These are phyloP conservation scores for Microcebus jonahi DNA, from an alignment of 2,113 vertebrate genomes.

Conservation along the genomic window DNA sequence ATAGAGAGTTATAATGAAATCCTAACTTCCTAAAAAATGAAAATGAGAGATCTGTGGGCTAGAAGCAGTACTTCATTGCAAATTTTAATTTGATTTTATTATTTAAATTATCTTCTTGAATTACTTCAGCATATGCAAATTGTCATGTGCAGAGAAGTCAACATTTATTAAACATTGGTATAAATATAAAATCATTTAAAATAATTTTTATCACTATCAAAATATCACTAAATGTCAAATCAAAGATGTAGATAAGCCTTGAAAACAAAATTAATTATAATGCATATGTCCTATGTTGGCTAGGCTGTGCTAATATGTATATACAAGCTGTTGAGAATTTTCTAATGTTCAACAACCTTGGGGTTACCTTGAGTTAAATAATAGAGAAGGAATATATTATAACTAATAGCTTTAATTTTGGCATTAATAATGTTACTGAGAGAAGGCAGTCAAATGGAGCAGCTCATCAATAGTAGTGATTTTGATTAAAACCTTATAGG, in stretches of 20 bases:
- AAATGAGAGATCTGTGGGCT: not conserved
- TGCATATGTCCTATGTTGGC: not conserved
- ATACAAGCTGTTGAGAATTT: not conserved
- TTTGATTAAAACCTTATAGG: slow-evolving; percentile 9
- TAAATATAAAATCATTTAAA: slow-evolving; percentile 33
- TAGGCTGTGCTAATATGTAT: not conserved
- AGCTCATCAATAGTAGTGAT: not conserved
- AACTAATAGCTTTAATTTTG: not conserved
- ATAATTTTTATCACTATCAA: not conserved
- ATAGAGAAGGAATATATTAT: not conserved
- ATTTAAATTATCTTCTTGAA: slow-evolving; percentile 46
- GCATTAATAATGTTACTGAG: not conserved
- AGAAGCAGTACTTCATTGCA: not conserved
- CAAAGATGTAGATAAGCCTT: slow-evolving; percentile 9
- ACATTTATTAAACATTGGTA: slow-evolving; percentile 39
- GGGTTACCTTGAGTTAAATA: not conserved
- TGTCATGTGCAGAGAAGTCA: not conserved
- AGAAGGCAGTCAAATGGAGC: not conserved
- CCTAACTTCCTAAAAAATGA: slow-evolving; percentile 25
- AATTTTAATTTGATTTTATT: slow-evolving; percentile 1
- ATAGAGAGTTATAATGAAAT: not conserved
- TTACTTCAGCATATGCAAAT: slow-evolving; percentile 16
- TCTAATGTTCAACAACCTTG: not conserved
- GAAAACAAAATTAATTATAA: slow-evolving; percentile 18
- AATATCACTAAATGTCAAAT: slow-evolving; percentile 50